Conservation (phyloP, 2,888 invertebrate species). For the Ophraella communa region DNA sequence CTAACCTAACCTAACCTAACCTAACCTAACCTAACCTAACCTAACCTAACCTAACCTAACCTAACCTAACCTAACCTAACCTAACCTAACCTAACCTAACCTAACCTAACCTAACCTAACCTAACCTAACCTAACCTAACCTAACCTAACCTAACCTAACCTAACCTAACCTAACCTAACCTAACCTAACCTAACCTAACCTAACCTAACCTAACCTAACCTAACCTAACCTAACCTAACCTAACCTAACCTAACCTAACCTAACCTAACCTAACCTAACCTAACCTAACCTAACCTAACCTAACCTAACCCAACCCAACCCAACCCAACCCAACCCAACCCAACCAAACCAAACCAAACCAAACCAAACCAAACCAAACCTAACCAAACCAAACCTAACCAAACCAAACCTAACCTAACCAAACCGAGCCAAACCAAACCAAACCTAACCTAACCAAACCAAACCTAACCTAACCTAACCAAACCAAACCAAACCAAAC, state of each 20-base stretch:
- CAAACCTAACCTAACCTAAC: slow-evolving; percentile 13
- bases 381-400: slow-evolving; percentile 35
- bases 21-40: too few species aligned
- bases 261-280: slow-evolving; percentile 37
- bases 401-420: slow-evolving; percentile 32
- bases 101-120: too few species aligned
- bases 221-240: slow-evolving; percentile 32
- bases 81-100: too few species aligned
- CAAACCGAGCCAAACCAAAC: slow-evolving; percentile 33
- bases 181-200: slow-evolving; percentile 34
- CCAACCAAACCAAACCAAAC: slow-evolving; percentile 32
- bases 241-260: slow-evolving; percentile 33
- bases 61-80: too few species aligned
- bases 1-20: too few species aligned
- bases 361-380: slow-evolving; percentile 35
- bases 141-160: too few species aligned
- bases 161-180: slow-evolving; percentile 31
- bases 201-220: slow-evolving; percentile 32
- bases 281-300: slow-evolving; percentile 36
- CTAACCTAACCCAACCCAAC: slow-evolving; percentile 34
- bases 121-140: too few species aligned
- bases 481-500: too few species aligned
- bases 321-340: slow-evolving; percentile 35
- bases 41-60: too few species aligned
- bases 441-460: slow-evolving; percentile 34